Evolutionary conservation across 2,888 invertebrate genomes (phyloP).

Genomic region (Habrosyne pyritoides): DNA sequence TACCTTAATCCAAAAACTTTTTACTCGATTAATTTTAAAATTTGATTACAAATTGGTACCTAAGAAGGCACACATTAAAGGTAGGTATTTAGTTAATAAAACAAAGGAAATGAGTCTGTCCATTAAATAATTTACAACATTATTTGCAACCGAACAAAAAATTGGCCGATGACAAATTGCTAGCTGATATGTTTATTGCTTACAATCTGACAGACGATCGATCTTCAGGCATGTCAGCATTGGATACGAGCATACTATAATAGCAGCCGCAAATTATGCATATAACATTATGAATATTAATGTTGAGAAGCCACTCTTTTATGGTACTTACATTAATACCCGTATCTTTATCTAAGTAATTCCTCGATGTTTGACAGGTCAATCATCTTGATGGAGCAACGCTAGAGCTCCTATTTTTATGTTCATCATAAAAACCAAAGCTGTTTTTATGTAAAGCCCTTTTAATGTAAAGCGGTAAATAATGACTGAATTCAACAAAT

Average conservation of each 20-base stretch:
- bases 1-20: background rate
- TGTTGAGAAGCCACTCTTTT: background rate
- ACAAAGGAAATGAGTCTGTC: conserved; percentile 4
- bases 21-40: no score
- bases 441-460: background rate
- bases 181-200: conserved; percentile 10
- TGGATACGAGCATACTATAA: background rate
- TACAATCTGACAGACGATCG: conserved; percentile 12
- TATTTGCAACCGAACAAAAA: background rate
- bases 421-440: background rate
- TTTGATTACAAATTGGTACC: no score
- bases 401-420: background rate
- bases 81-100: background rate
- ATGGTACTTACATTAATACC: background rate
- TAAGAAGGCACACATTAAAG: no score
- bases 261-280: conserved; percentile 3
- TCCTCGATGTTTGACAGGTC: background rate
- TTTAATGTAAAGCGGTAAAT: background rate
- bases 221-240: conserved; percentile 8
- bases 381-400: background rate
- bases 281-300: conserved; percentile 10
- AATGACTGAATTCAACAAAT: conserved; percentile 2
- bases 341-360: background rate
- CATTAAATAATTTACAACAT: background rate
- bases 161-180: conserved; percentile 12